Percentiles rank a stretch among this genome's conserved stretches.
These are phyloP conservation scores for Aphelinus certus DNA, from an alignment of 1,140 invertebrate species.

Conservation along the genomic window DNA sequence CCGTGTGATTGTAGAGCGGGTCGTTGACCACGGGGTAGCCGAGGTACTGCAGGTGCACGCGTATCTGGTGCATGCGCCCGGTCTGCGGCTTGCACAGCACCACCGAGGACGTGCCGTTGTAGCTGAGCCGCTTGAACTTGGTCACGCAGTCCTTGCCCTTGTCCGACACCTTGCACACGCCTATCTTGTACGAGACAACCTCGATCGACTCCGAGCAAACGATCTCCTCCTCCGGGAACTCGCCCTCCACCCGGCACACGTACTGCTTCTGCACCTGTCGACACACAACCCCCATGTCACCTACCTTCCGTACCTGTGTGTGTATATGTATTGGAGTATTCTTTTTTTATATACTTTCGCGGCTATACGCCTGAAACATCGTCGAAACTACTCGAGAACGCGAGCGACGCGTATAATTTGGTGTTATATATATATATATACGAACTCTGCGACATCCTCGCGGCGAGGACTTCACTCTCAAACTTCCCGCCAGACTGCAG, in stretches of 20 bases:
- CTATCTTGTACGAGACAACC: slow-evolving; percentile 94
- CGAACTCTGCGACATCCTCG: no score
- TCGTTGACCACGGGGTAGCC: slow-evolving; percentile 98
- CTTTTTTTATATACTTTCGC: no score
- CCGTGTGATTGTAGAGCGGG: slow-evolving; percentile 91
- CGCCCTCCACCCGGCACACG: slow-evolving; percentile 94
- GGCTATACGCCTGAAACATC: no score
- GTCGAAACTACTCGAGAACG: no score
- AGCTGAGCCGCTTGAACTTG: slow-evolving; percentile 87
- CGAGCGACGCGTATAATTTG: no score
- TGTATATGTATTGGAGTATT: no score
- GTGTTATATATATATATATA: no score
- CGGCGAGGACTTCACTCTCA: no score
- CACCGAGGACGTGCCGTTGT: slow-evolving; percentile 88
- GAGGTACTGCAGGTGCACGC: slow-evolving; percentile 98
- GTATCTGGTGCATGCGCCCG: slow-evolving; percentile 97
- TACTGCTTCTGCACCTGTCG: slow-evolving; percentile 93
- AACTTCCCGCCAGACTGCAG: no score
- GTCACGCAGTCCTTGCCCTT: slow-evolving; percentile 92
- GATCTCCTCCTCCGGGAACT: slow-evolving; percentile 91
- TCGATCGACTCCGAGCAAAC: slow-evolving; percentile 90
- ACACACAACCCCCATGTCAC: no score
- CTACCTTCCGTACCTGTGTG: no score
- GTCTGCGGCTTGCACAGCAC: slow-evolving; percentile 93
- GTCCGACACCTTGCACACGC: slow-evolving; percentile 90